Base-by-base conservation (phyloP, 1,140 invertebrate species). In the Andricus grossulariae region DNA sequence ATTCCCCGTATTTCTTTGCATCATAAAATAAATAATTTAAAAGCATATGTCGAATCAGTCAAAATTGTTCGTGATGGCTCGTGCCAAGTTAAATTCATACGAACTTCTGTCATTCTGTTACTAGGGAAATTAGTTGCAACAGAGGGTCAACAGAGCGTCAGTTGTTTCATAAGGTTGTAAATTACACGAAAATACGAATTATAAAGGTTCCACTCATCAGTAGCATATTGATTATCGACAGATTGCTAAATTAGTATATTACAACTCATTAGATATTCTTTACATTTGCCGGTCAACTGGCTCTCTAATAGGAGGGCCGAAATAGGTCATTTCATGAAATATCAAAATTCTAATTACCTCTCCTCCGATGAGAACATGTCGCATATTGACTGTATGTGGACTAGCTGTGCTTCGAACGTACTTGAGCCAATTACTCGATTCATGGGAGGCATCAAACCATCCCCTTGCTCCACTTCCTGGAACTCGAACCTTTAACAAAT, bases 381-480 rank as follows among this genome's bases (percentile, higher is more conserved):
- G 93, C 81, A 96, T 91, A 87, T 97, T 96, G 80, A 95, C 94
- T 77, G 94, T 93, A 25, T 94, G 93, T 25, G 93, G 92, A 84
- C 93, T 93, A 77, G 93, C 93, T 3, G 94, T 93, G 45, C 93
- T 94, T 73, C 94, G 93, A 55, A 97, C 93, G 82, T 95, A 94
- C 87, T 97, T 97, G 21, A 97, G 90, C 96, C 96, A 97, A 88
- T 95, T 96, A 57, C 93, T 93, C 54, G 94, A 93, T 81, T 97
- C 95, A 19, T 92, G 87, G 39, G 94, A 94, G 13, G 95, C 96
- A 82, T 97, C 96, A 73, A 97, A 88, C 95, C 95, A 97, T 75
- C 95, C 95, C 79, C 94, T 93, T 16, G 94, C 93, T 10, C 95
- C 94, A 80, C 93, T 94, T 75, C 94, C 93, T 10, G 94, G 93